phyloP scores from a whole-genome alignment of 2,888 invertebrate genomes.

The Luperina nickerlii region DNA sequence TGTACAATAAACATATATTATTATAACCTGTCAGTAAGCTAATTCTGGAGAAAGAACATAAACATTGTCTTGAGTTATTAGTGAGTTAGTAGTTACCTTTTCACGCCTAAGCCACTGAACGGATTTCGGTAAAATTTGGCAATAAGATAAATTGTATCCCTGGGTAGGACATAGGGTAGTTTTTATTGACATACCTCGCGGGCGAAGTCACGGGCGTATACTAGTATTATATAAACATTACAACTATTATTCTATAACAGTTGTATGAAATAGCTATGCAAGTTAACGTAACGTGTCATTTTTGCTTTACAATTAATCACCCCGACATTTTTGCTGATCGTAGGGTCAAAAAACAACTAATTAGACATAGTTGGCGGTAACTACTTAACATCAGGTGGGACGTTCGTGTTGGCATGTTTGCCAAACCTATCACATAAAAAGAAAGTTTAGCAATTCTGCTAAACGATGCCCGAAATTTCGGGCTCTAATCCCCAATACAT shows the following conservation, averaged over 20 bases:
- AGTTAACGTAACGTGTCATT: not conserved
- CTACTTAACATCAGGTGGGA: not conserved
- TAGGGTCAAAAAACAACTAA: not conserved
- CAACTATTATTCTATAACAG: not conserved
- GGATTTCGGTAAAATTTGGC: too few relatives aligned
- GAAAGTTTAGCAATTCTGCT: slow-evolving; percentile 33
- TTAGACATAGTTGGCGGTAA: not conserved
- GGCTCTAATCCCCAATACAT: slow-evolving; percentile 33
- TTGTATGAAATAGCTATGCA: not conserved
- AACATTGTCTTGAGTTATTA: too few relatives aligned
- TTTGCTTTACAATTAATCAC: not conserved
- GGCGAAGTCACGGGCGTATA: too few relatives aligned
- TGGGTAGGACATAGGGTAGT: too few relatives aligned
- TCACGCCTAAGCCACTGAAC: too few relatives aligned
- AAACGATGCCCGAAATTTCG: slow-evolving; percentile 15
- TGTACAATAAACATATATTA: too few relatives aligned
- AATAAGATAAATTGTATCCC: too few relatives aligned
- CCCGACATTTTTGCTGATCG: not conserved
- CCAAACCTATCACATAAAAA: slow-evolving; percentile 35
- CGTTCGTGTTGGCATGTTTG: slow-evolving; percentile 1
- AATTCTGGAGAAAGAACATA: too few relatives aligned
- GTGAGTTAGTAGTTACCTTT: too few relatives aligned
- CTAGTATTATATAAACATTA: not conserved
- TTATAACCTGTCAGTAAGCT: too few relatives aligned
- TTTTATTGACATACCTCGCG: too few relatives aligned